phyloP scores from a whole-genome alignment of 2,797 vertebrate species.

The Hapalemur alaotrensis region DNA sequence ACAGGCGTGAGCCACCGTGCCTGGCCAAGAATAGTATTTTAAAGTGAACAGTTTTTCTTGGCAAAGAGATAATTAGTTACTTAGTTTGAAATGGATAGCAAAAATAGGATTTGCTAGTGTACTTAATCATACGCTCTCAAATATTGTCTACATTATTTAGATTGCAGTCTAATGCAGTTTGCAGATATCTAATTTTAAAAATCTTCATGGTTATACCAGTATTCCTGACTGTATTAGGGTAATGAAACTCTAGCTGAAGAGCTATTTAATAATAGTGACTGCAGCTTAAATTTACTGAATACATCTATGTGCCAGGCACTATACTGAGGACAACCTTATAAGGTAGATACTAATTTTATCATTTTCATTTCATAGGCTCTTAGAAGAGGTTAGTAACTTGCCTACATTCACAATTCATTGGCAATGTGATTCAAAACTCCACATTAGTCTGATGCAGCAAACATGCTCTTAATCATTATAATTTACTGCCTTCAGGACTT shows the following conservation, averaged over 20 bases:
- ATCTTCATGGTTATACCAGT: conserved; percentile 28
- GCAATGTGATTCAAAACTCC: neutral
- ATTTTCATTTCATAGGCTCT: neutral
- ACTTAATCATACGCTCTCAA: conserved; percentile 57
- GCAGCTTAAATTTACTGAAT: neutral
- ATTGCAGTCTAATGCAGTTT: conserved; percentile 45
- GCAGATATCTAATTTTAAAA: conserved; percentile 47
- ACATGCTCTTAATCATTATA: neutral
- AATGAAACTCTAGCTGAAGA: conserved; percentile 16
- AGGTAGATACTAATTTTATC: conserved; percentile 27
- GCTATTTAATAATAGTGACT: conserved; percentile 50
- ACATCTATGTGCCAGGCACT: neutral
- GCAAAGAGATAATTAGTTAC: conserved; percentile 45
- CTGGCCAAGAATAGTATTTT: neutral
- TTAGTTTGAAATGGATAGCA: conserved; percentile 53
- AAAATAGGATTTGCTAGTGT: conserved; percentile 39
- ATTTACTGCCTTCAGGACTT: neutral
- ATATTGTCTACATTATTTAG: conserved; percentile 49
- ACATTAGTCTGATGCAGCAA: neutral
- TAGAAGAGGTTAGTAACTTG: conserved; percentile 25
- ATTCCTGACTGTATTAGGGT: conserved; percentile 27
- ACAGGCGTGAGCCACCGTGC: too few relatives aligned
- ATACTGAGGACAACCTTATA: neutral
- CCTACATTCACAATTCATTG: conserved; percentile 5
- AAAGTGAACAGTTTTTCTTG: neutral